Conservation (phyloP, 2,888 invertebrate genomes). For the Sphaerophoria rueppellii region DNA sequence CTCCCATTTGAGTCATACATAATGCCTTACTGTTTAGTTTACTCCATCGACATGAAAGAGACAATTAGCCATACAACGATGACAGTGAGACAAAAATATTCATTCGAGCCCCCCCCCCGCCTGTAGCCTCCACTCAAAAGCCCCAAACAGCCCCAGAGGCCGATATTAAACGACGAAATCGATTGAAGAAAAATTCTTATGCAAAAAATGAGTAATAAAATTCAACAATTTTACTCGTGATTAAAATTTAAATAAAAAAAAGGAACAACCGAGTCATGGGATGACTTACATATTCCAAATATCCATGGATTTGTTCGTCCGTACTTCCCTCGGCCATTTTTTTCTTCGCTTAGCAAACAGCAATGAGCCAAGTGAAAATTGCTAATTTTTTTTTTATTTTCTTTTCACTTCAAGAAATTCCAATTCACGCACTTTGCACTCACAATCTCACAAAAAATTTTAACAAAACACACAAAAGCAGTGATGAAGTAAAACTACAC, state of each 20-base stretch:
- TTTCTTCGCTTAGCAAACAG: constrained; percentile 2
- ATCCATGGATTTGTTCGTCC: constrained; percentile 64
- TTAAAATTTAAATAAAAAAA: constrained; percentile 4
- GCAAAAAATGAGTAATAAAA: constrained; percentile 69
- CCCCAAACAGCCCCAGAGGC: constrained; percentile 8
- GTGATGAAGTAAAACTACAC: not conserved
- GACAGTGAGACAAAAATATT: constrained; percentile 46
- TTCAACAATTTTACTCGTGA: constrained; percentile 51
- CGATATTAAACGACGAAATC: constrained; percentile 54
- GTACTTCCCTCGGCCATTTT: constrained; percentile 68
- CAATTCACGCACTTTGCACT: constrained; percentile 29
- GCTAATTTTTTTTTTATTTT: constrained; percentile 26
- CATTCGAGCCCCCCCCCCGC: not conserved
- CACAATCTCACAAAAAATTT: not conserved
- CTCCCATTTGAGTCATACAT: constrained; percentile 10
- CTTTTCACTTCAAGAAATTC: constrained; percentile 5
- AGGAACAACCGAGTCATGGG: not conserved
- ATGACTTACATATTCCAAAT: constrained; percentile 69
- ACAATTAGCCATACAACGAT: constrained; percentile 42
- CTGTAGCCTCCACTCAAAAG: not conserved
- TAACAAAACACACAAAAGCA: constrained; percentile 5
- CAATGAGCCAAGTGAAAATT: constrained; percentile 27
- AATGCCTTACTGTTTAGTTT: constrained; percentile 1
- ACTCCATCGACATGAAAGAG: constrained; percentile 48
- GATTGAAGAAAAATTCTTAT: constrained; percentile 70